A percentile compares a stretch with the other conserved stretches of the same genome.
Conservation (phyloP, 2,888 invertebrate genomes). For the Tineola bisselliella region DNA sequence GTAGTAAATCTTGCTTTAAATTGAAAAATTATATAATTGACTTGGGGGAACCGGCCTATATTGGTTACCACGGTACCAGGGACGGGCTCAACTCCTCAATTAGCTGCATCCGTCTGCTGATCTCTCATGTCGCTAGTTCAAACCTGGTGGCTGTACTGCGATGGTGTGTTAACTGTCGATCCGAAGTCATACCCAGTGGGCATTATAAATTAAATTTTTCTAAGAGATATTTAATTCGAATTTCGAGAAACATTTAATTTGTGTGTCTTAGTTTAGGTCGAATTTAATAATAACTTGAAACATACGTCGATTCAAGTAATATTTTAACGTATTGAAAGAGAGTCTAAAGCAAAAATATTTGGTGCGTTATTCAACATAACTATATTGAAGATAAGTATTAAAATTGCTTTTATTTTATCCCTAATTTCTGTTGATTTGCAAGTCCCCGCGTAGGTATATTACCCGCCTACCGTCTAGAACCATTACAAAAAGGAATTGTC, state of each 20-base stretch:
- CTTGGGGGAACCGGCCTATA: neutral
- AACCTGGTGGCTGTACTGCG: neutral
- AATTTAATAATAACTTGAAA: too few relatives aligned
- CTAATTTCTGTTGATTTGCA: neutral
- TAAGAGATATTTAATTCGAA: too few relatives aligned
- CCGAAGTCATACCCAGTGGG: too few relatives aligned
- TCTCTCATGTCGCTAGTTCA: neutral
- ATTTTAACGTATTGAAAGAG: too few relatives aligned
- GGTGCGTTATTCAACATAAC: too few relatives aligned
- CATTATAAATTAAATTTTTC: too few relatives aligned
- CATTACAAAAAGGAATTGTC: neutral
- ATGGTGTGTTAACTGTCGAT: too few relatives aligned
- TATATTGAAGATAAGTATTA: too few relatives aligned
- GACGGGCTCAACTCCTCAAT: neutral
- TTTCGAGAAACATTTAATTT: too few relatives aligned
- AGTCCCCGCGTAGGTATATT: neutral
- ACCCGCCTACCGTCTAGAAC: neutral
- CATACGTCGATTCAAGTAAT: too few relatives aligned
- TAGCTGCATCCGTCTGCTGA: neutral
- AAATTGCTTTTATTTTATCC: neutral
- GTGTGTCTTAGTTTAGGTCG: too few relatives aligned
- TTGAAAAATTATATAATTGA: neutral
- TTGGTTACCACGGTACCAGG: neutral
- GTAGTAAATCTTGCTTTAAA: neutral
- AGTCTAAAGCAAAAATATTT: too few relatives aligned